phyloP scores from a whole-genome alignment of 1,140 invertebrate species.

The Dysdera silvatica region DNA sequence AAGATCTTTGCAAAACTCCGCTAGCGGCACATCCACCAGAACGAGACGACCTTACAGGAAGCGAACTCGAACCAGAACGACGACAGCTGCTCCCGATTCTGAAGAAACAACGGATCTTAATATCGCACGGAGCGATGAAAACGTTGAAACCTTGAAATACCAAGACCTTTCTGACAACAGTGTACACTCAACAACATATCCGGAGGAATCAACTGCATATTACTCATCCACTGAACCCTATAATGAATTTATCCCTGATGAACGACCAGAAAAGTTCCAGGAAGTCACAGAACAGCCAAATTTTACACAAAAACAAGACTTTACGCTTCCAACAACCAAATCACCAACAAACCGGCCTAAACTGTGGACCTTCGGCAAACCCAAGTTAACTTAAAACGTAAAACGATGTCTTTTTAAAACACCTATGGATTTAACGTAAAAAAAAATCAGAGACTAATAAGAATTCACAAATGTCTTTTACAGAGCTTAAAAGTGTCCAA shows the following conservation, averaged over 20 bases:
- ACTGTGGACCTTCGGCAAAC: too few relatives aligned
- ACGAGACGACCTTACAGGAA: background rate
- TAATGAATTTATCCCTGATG: constrained; percentile 10
- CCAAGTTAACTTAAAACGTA: too few relatives aligned
- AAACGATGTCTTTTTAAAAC: too few relatives aligned
- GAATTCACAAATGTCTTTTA: too few relatives aligned
- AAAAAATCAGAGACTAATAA: too few relatives aligned
- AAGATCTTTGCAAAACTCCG: background rate
- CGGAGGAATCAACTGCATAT: background rate
- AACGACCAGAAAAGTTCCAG: constrained; percentile 1
- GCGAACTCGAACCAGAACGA: background rate
- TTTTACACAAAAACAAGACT: constrained; percentile 16
- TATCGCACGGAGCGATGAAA: constrained; percentile 8
- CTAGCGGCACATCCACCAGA: background rate
- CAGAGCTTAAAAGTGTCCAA: too few relatives aligned
- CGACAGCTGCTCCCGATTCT: background rate
- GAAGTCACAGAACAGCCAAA: constrained; percentile 19
- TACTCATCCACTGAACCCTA: constrained; percentile 3
- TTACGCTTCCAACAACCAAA: constrained; percentile 2
- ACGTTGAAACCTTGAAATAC: constrained; percentile 1
- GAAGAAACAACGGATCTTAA: background rate
- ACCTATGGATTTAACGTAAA: too few relatives aligned
- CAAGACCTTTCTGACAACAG: background rate
- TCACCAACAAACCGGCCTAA: background rate
- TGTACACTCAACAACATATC: background rate